phyloP scores from a whole-genome alignment of 1,140 invertebrate species.

The Lepidostoma basale region DNA sequence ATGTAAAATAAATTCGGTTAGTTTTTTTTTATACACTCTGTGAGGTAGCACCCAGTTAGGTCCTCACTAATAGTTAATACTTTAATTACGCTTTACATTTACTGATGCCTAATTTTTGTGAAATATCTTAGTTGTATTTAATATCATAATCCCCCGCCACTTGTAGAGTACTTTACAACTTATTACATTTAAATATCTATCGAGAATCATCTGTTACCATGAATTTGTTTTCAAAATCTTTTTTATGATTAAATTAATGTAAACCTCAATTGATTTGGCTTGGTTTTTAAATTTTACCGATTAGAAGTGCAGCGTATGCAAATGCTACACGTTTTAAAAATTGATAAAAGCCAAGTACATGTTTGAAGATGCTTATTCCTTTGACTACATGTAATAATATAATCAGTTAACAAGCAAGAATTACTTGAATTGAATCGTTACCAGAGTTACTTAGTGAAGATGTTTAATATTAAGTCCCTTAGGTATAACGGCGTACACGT shows the following conservation, averaged over 20 bases:
- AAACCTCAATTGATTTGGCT: no score
- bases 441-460: constrained; percentile 12
- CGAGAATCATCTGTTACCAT: no score
- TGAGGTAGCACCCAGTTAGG: not conserved
- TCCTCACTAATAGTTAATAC: constrained; percentile 26
- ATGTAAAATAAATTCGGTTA: constrained; percentile 5
- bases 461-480: constrained; percentile 20
- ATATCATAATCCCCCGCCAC: not conserved
- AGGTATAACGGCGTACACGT: constrained; percentile 5
- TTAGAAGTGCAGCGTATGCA: no score
- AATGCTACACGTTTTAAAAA: no score
- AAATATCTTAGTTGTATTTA: constrained; percentile 20
- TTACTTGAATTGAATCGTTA: constrained; percentile 18
- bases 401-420: not conserved
- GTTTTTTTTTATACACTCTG: no score
- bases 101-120: constrained; percentile 28
- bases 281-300: no score
- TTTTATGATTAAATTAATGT: no score
- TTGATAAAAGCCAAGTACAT: not conserved
- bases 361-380: not conserved
- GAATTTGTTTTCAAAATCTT: no score
- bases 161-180: constrained; percentile 1
- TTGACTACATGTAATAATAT: not conserved
- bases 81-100: constrained; percentile 31
- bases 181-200: no score